These are phyloP conservation scores for Leucoraja erinaceus DNA, from an alignment of 2,113 vertebrate species.

Conservation along the genomic window DNA sequence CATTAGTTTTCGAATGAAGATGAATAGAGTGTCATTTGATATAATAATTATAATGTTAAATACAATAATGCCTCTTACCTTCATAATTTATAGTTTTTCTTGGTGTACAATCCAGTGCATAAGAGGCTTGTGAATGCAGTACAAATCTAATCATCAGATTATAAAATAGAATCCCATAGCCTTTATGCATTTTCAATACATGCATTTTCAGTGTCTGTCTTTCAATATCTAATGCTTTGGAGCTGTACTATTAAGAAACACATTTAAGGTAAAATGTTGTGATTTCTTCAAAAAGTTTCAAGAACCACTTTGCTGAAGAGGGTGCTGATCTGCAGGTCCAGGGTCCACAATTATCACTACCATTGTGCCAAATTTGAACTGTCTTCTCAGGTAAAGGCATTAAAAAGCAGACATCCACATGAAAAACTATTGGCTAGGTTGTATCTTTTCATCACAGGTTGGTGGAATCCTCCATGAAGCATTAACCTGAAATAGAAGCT, in stretches of 20 bases:
- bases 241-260: background rate
- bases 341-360: background rate
- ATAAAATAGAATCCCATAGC: constrained; percentile 31
- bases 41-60: background rate
- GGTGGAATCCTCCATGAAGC: background rate
- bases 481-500: constrained; percentile 24
- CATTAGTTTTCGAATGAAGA: background rate
- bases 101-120: constrained; percentile 38
- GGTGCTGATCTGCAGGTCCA: background rate
- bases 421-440: background rate
- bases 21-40: too few relatives aligned
- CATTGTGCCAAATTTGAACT: constrained; percentile 15
- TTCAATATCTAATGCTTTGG: constrained; percentile 3
- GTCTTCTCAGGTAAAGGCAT: background rate
- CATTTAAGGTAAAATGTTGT: background rate
- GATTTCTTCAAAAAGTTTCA: background rate
- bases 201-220: background rate
- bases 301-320: constrained; percentile 10
- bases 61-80: constrained; percentile 42
- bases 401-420: background rate
- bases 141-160: constrained; percentile 40
- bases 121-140: background rate
- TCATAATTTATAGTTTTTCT: constrained; percentile 48
- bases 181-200: constrained; percentile 33
- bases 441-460: background rate